Percentiles rank a stretch among this genome's conserved stretches.
Conservation (phyloP, 2,797 vertebrate genomes). For the Sphenodon punctatus region DNA sequence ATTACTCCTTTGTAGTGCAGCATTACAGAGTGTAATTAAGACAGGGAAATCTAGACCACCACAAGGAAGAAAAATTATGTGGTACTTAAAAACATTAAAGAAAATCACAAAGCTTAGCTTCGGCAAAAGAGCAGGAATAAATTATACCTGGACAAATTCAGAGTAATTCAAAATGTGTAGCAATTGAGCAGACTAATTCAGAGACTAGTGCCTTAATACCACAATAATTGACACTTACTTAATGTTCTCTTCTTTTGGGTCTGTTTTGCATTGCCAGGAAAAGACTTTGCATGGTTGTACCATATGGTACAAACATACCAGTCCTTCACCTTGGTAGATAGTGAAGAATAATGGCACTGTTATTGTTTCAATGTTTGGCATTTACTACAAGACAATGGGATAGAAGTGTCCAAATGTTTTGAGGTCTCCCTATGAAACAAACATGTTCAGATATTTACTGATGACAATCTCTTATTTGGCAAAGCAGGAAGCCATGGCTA, state of each 20-base stretch:
- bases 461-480: not conserved
- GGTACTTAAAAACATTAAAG: not conserved
- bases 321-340: not conserved
- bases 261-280: not conserved
- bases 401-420: not conserved
- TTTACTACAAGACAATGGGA: not conserved
- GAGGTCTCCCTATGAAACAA: not conserved
- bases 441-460: not conserved
- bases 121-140: not conserved
- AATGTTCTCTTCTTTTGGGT: not conserved
- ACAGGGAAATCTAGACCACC: not conserved
- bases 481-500: not conserved
- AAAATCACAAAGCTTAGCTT: not conserved
- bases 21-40: not conserved
- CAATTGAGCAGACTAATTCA: not conserved
- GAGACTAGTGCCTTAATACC: not conserved
- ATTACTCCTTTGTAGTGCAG: not conserved
- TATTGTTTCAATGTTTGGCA: not conserved
- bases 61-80: not conserved
- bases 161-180: not conserved
- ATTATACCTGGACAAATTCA: not conserved
- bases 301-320: rapidly evolving
- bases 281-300: rapidly evolving
- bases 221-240: not conserved
- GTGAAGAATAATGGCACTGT: not conserved